Base-by-base conservation (phyloP, 2,888 invertebrate genomes). In the Rhagium mordax region DNA sequence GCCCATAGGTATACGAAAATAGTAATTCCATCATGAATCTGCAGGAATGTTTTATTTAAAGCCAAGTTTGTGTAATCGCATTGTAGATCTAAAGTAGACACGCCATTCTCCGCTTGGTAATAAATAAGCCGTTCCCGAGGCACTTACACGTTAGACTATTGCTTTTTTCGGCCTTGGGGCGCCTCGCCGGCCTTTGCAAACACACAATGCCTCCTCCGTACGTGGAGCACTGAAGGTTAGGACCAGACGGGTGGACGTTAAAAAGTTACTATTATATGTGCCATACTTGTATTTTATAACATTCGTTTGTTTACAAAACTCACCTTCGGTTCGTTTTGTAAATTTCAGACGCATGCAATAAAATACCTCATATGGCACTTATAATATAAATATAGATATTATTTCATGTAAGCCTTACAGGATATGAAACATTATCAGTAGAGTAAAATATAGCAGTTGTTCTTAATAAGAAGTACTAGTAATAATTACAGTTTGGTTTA, bases 81-180 rank as follows among this genome's bases (percentile, higher is more conserved):
- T 66, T 61, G 72, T 67, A 61, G 72, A 72, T 72, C 72, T 72
- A 66, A 72, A 53, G 67, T 61, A 67, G 72, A 72, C 72, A 72
- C 67, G 72, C 72, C 61, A 72, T 72, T 67, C 72, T 62, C 67
- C 67, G 62, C 53, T 66, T 47, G 67, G 72, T 67, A 55, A 72
- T 72, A 72, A 72, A 72, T 72, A 72, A 71, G 64, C 59, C 21
- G 51, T 71, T 59, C 71, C 59, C 49, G 51, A 59, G 65, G 71
- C 57, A 59, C 65, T 65, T 59, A 51, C 71, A 66, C 21, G 65
- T 71, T 65, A 65, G 57, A 60, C 57, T 49, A 69, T 69, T 69
- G 69, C 69, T 51, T 69, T 69, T 69, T 61, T 41, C 20, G 53
- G 29, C 69, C 59, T 59, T 69, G 29, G 33, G 65, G 60, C 20